Evolutionary conservation across 35 echinoderm and acorn worm species (phyloP).

Genomic region (Strongylocentrotus purpuratus): DNA sequence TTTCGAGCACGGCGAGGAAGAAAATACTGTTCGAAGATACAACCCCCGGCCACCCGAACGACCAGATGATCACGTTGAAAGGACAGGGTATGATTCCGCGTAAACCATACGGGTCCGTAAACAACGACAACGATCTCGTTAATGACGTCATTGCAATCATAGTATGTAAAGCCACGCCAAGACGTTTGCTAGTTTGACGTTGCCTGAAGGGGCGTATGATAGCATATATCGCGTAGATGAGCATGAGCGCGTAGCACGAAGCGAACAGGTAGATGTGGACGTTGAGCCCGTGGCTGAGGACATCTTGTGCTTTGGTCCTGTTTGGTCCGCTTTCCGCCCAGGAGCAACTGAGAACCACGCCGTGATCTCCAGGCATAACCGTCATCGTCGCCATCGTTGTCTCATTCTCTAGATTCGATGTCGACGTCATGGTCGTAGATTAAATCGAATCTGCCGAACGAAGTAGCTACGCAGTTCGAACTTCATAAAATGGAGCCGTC

Average conservation of each 20-base stretch:
- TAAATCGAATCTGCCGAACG: neutral
- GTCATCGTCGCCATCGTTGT: neutral
- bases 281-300: neutral
- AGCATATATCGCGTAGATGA: neutral
- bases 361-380: neutral
- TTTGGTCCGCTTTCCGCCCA: constrained; percentile 54
- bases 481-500: neutral
- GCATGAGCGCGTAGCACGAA: neutral
- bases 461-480: neutral
- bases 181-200: neutral
- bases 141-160: constrained; percentile 34
- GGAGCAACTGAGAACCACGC: constrained; percentile 26
- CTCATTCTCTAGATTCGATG: neutral
- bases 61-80: constrained; percentile 63
- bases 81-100: constrained; percentile 52
- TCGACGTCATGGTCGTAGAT: neutral
- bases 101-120: constrained; percentile 56
- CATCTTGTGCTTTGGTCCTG: constrained; percentile 30
- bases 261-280: constrained; percentile 60
- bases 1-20: constrained; percentile 61
- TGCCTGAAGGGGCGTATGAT: neutral
- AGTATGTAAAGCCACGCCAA: constrained; percentile 44
- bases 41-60: constrained; percentile 65
- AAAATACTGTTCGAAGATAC: constrained; percentile 56
- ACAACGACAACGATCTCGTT: constrained; percentile 42